A percentile compares a stretch with the other conserved stretches of the same genome.
phyloP scores from a whole-genome alignment of 2,797 vertebrate species.

The Tinamus major region DNA sequence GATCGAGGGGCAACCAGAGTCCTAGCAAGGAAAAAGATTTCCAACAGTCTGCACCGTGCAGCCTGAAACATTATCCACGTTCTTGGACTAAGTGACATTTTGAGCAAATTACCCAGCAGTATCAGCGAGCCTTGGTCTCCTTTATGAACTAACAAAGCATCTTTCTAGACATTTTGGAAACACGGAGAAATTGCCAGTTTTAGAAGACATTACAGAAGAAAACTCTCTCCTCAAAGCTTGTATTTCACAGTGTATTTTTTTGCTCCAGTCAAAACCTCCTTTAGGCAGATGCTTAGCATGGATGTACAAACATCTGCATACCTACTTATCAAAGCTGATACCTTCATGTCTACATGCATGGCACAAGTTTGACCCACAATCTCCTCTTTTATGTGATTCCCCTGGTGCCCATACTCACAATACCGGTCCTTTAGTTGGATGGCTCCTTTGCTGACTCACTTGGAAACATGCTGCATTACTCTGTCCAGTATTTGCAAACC shows the following conservation, averaged over 20 bases:
- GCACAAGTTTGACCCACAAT: rapidly evolving
- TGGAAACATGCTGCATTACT: background rate
- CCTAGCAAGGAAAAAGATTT: background rate
- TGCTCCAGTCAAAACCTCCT: background rate
- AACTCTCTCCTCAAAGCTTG: background rate
- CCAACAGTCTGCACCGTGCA: background rate
- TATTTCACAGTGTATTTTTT: background rate
- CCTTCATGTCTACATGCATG: background rate
- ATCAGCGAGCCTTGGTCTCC: background rate
- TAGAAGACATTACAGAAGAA: background rate
- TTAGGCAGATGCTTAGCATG: background rate
- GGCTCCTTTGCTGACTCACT: background rate
- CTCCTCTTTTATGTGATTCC: background rate
- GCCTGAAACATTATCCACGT: background rate
- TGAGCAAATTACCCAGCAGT: background rate
- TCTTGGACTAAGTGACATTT: background rate
- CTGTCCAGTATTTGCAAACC: background rate
- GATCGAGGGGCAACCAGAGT: background rate
- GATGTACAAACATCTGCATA: background rate
- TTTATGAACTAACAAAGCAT: background rate
- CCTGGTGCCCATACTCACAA: background rate
- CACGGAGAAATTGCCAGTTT: background rate
- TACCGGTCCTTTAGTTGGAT: background rate
- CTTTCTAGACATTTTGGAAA: background rate
- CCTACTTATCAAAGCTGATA: rapidly evolving